A percentile compares a stretch with the other conserved stretches of the same genome.
These are phyloP conservation scores for Nicator chloris DNA, from an alignment of 2,113 vertebrate genomes.

Conservation along the genomic window DNA sequence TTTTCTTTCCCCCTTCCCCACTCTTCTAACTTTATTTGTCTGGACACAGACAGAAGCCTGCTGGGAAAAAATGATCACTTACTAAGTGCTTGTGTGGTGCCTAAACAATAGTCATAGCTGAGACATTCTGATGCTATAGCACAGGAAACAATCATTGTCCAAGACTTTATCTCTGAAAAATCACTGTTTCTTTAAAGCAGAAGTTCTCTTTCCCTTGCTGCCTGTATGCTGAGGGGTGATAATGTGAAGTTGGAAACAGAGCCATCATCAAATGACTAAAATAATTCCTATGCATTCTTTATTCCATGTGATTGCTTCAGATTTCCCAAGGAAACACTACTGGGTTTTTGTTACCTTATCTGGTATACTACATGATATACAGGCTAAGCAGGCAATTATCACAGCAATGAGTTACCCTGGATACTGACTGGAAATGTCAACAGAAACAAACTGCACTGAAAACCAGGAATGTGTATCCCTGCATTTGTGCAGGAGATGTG, in stretches of 20 bases:
- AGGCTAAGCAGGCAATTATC: neutral
- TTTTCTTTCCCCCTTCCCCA: neutral
- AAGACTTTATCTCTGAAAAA: neutral
- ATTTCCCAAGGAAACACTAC: conserved; percentile 1
- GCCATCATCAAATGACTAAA: conserved; percentile 12
- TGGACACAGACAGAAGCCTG: neutral
- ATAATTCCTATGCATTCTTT: neutral
- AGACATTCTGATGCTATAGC: neutral
- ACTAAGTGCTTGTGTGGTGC: neutral
- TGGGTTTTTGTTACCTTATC: neutral
- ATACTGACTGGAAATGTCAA: conserved; percentile 22
- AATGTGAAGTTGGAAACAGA: neutral
- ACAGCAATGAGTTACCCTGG: neutral
- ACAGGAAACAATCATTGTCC: neutral
- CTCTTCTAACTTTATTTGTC: neutral
- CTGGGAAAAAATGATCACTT: neutral
- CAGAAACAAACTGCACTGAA: neutral
- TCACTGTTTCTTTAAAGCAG: neutral
- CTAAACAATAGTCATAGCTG: neutral
- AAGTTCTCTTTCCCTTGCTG: neutral
- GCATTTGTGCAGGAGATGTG: neutral
- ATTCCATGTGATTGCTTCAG: conserved; percentile 1
- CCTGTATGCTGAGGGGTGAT: neutral
- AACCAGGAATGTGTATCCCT: neutral
- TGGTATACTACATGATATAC: neutral